These are phyloP conservation scores for Leucania comma DNA, from an alignment of 2,888 invertebrate species.

Conservation along the genomic window DNA sequence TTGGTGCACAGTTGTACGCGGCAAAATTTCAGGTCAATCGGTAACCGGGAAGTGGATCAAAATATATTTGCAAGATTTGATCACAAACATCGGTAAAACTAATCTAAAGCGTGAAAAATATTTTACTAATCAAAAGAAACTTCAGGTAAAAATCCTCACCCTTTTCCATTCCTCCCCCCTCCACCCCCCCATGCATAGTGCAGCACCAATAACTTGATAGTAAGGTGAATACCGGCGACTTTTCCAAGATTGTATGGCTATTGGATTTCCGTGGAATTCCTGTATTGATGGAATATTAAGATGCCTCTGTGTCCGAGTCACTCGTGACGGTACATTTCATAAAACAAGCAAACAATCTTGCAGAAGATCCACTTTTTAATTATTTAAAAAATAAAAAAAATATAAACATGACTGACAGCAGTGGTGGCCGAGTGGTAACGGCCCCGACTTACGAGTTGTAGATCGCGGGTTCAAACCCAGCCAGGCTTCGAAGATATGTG, in stretches of 20 bases:
- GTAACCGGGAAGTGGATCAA: too few relatives aligned
- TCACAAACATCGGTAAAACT: too few relatives aligned
- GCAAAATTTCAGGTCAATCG: too few relatives aligned
- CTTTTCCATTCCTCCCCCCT: neutral
- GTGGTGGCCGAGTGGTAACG: too few relatives aligned
- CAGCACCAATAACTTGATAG: neutral
- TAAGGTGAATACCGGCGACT: constrained; percentile 6
- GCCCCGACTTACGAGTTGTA: too few relatives aligned
- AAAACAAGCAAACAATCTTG: neutral
- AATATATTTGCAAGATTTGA: too few relatives aligned
- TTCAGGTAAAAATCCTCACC: neutral
- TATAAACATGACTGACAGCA: too few relatives aligned
- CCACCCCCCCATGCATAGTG: constrained; percentile 14
- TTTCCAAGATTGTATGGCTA: constrained; percentile 53
- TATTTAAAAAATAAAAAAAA: too few relatives aligned
- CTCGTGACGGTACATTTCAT: constrained; percentile 40
- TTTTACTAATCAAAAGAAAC: neutral
- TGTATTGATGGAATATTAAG: constrained; percentile 66
- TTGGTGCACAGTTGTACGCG: too few relatives aligned
- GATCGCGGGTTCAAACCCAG: too few relatives aligned
- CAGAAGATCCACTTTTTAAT: constrained; percentile 49
- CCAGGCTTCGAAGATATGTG: too few relatives aligned
- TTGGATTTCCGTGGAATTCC: constrained; percentile 55
- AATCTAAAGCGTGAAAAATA: too few relatives aligned
- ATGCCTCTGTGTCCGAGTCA: constrained; percentile 59